Conservation (phyloP, 2,113 vertebrate genomes). For the Antigone vipio region DNA sequence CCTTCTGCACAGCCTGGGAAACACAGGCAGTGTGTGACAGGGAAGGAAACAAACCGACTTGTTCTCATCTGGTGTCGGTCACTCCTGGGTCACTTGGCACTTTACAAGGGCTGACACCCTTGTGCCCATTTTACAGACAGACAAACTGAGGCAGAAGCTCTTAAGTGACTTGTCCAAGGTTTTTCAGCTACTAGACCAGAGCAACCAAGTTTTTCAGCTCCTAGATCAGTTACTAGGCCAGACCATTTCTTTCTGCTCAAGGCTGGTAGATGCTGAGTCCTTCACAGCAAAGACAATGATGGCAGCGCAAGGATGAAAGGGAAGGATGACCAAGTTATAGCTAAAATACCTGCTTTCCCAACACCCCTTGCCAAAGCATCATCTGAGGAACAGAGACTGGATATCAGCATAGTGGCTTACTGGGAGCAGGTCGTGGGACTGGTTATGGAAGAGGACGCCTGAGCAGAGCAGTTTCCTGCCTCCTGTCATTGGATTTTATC, state of each 20-base stretch:
- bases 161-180: background rate
- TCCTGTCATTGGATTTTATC: background rate
- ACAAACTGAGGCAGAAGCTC: background rate
- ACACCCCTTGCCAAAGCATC: background rate
- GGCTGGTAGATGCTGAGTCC: background rate
- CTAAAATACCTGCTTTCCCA: background rate
- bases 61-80: background rate
- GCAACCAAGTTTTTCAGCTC: background rate
- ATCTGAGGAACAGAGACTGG: background rate
- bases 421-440: background rate
- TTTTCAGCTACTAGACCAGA: background rate
- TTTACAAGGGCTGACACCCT: background rate
- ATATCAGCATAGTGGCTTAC: background rate
- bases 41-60: background rate
- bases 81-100: background rate
- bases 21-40: accelerated
- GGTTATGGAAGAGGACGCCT: background rate
- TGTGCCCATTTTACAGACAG: background rate
- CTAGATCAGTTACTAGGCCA: background rate
- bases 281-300: background rate
- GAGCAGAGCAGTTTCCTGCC: background rate
- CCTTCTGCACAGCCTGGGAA: background rate
- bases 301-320: accelerated
- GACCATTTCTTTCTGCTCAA: background rate
- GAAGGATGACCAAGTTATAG: background rate